phyloP scores from a whole-genome alignment of 2,113 vertebrate genomes.

The Pyrgilauda ruficollis region DNA sequence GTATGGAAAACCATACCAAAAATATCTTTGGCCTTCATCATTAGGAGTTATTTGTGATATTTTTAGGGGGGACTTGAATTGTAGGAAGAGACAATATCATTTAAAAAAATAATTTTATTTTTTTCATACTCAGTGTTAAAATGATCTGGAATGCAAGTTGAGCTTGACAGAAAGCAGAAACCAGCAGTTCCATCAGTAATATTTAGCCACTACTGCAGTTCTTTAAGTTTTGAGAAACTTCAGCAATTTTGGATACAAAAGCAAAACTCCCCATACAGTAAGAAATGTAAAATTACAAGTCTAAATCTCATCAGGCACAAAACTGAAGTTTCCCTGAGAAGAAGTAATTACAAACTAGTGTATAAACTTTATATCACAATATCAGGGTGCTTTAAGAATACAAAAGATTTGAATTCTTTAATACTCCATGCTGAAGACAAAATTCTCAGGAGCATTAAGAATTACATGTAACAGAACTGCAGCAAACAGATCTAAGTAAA shows the following conservation, averaged over 20 bases:
- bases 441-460: not conserved
- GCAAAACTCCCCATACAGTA: not conserved
- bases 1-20: not conserved
- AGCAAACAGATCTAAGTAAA: not conserved
- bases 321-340: slow-evolving; percentile 68
- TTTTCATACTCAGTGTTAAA: not conserved
- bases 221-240: not conserved
- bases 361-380: not conserved
- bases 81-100: not conserved
- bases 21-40: not conserved
- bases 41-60: not conserved
- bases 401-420: not conserved
- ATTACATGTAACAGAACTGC: not conserved
- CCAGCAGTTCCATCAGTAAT: not conserved
- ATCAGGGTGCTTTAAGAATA: not conserved
- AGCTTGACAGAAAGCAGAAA: not conserved
- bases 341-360: not conserved
- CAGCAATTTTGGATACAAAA: not conserved
- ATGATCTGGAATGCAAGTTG: not conserved
- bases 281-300: not conserved
- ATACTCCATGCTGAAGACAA: not conserved
- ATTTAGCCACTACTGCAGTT: not conserved
- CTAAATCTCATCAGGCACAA: slow-evolving; percentile 26
- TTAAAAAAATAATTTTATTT: slow-evolving; percentile 50
- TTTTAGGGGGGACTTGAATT: not conserved